These are phyloP conservation scores for Carabus problematicus DNA, from an alignment of 2,888 invertebrate genomes.

Conservation along the genomic window DNA sequence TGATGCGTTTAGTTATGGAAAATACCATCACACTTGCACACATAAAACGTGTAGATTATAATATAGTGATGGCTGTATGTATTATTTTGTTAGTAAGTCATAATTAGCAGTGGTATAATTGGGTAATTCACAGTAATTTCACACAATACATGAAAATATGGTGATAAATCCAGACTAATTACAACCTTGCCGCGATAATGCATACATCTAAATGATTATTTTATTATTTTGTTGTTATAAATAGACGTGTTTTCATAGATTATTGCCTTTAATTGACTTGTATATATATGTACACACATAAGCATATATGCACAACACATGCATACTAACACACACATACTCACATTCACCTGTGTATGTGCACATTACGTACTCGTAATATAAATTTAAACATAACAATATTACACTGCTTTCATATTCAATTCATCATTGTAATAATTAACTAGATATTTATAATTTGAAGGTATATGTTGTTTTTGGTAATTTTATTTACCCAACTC, in stretches of 20 bases:
- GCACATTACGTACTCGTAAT: neutral
- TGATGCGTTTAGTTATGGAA: slow-evolving; percentile 20
- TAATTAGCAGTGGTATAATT: slow-evolving; percentile 34
- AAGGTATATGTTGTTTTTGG: too few relatives aligned
- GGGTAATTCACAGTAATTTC: slow-evolving; percentile 22
- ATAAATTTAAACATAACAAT: slow-evolving; percentile 12
- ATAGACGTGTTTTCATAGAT: slow-evolving; percentile 29
- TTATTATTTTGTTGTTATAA: slow-evolving; percentile 30
- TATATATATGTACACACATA: neutral
- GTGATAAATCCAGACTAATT: slow-evolving; percentile 28
- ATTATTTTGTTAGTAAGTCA: slow-evolving; percentile 31
- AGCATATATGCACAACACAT: too few relatives aligned
- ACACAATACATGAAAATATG: slow-evolving; percentile 19
- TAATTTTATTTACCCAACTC: too few relatives aligned
- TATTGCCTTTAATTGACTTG: slow-evolving; percentile 24
- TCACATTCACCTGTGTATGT: slow-evolving; percentile 5
- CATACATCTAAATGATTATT: slow-evolving; percentile 24
- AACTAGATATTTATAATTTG: too few relatives aligned
- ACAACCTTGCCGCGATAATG: slow-evolving; percentile 30
- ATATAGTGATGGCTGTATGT: neutral
- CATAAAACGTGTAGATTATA: slow-evolving; percentile 9
- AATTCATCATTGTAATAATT: neutral
- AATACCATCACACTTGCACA: neutral
- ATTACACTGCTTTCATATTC: slow-evolving; percentile 21
- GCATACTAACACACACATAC: neutral